Conservation (phyloP, 2,113 vertebrate genomes). For the Mystacornis crossleyi region DNA sequence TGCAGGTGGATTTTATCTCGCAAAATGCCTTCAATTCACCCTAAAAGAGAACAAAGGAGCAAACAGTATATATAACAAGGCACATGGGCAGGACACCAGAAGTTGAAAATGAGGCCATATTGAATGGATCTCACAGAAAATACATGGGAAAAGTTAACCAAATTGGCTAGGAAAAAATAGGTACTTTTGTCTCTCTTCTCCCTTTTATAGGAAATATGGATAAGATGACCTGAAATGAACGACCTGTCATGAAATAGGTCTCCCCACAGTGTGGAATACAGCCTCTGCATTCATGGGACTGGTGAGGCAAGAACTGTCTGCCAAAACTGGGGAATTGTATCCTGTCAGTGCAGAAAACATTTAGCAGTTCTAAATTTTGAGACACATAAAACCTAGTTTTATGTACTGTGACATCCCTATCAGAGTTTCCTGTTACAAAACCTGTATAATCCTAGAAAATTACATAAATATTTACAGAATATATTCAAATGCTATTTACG, state of each 20-base stretch:
- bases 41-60: neutral
- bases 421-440: neutral
- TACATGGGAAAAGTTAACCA: neutral
- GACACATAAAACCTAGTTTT: neutral
- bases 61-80: neutral
- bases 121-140: neutral
- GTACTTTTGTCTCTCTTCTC: accelerated
- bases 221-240: neutral
- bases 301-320: neutral
- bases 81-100: neutral
- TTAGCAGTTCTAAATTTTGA: neutral
- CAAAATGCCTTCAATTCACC: neutral
- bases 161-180: neutral
- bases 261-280: neutral
- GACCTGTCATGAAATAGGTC: neutral
- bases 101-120: neutral
- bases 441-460: neutral
- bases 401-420: neutral
- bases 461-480: neutral
- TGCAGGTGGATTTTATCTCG: neutral
- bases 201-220: neutral
- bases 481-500: neutral
- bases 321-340: neutral
- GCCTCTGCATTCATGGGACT: neutral
- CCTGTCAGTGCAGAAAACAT: neutral